Evolutionary conservation across 1,140 invertebrate genomes (phyloP), one percentile per base, ranked within the genome.

Genomic region (Pectinophora gossypiella): DNA sequence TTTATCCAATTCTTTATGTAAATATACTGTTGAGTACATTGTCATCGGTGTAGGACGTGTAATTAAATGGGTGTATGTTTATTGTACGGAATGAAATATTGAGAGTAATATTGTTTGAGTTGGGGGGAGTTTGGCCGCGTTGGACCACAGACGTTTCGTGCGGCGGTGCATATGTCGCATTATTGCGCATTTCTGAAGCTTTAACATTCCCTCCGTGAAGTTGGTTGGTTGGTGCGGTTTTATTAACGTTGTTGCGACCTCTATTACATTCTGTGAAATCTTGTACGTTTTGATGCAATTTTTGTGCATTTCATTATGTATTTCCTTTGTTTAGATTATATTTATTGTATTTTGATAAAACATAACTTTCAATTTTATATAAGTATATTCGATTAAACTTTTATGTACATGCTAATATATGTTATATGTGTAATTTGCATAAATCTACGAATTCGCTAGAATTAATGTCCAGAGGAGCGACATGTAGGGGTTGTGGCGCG

Each of bases 1-100:
- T 70, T 72, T 68, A 62, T 64, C 50, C 65, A 64, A 63, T 67
- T 61, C 65, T 62, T 62, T 63, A 61, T 63, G 59, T 59, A 61
- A 66, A 69, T 69, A 63, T 32, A 51, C 22, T 23, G 48, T 54
- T 23, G 35, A 47, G 35, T 21, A 36, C 47, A 51, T 48, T 49
- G 50, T 57, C 23, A 49, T 58, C 21, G 6, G 42, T 15, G 6
- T 15, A 9, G 36, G 3, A 12, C 16, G 7, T 15, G 36, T 15
- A 16, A 40, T 40, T 40, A 40, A 15, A 40, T 40, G 16, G 36
- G 4, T 13, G 36, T 5, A 3, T 2, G 36, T 40, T 40, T 40
- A 16, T 16, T 40, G 36, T 40, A 15, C 16, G n/a, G 1, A n/a
- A 16, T 40, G 36, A 40, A 40, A 40, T 40, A 40, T 40, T 40